phyloP scores from a whole-genome alignment of 2,113 vertebrate genomes.

The Phyllostomus discolor region DNA sequence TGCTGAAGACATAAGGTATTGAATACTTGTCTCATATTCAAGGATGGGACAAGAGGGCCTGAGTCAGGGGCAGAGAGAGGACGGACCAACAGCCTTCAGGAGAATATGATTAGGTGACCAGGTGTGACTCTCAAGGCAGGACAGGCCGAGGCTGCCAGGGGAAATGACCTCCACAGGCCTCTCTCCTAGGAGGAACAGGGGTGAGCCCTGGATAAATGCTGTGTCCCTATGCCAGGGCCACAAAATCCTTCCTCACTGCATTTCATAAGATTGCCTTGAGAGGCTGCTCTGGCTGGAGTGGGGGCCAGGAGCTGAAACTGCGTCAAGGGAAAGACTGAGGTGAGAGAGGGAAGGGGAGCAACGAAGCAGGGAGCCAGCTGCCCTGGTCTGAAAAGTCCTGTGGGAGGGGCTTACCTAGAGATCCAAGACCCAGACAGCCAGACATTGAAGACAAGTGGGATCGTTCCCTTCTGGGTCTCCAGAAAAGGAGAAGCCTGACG shows the following conservation, averaged over 20 bases:
- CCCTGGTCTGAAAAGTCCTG: not conserved
- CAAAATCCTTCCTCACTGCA: not conserved
- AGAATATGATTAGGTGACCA: not conserved
- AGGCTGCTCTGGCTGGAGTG: not conserved
- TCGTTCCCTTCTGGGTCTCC: not conserved
- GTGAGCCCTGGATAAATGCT: not conserved
- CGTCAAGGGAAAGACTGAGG: not conserved
- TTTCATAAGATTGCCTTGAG: not conserved
- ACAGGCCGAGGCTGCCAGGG: not conserved
- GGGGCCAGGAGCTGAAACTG: not conserved
- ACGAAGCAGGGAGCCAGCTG: too few relatives aligned
- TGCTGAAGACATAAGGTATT: not conserved
- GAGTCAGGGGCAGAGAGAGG: not conserved
- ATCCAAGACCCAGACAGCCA: not conserved
- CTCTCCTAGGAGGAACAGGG: not conserved
- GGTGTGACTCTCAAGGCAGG: not conserved
- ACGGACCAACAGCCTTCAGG: not conserved
- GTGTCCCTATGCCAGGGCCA: rapidly evolving
- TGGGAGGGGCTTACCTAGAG: not conserved
- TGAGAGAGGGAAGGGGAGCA: not conserved
- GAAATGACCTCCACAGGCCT: not conserved
- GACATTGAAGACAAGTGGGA: not conserved
- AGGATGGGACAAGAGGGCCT: not conserved
- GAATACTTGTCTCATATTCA: not conserved
- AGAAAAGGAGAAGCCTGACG: not conserved